phyloP scores from a whole-genome alignment of 2,888 invertebrate genomes.

The Chorisops tibialis region DNA sequence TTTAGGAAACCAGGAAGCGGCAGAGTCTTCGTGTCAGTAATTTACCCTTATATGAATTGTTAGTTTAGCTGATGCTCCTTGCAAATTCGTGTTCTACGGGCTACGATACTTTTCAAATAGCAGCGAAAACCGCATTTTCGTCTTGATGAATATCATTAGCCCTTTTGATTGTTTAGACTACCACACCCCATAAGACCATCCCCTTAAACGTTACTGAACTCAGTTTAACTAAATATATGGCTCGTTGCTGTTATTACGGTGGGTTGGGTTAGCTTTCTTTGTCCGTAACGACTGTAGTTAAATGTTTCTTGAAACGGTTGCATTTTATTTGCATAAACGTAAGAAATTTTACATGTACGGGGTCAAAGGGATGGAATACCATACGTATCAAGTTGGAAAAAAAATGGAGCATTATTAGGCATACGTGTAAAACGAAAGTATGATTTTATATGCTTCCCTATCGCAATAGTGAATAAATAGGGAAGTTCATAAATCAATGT shows the following conservation, averaged over 20 bases:
- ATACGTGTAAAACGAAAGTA: too few relatives aligned
- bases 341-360: background rate
- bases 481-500: too few relatives aligned
- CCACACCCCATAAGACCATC: constrained; percentile 22
- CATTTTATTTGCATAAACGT: constrained; percentile 14
- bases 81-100: constrained; percentile 19
- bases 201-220: constrained; percentile 32
- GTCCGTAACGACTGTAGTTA: constrained; percentile 21
- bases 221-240: constrained; percentile 34
- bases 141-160: constrained; percentile 28
- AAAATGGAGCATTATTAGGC: too few relatives aligned
- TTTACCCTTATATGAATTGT: constrained; percentile 29
- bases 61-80: constrained; percentile 30
- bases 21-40: constrained; percentile 32
- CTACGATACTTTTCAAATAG: constrained; percentile 17
- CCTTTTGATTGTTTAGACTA: constrained; percentile 27
- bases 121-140: constrained; percentile 19
- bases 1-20: constrained; percentile 25
- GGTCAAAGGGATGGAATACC: background rate
- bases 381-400: too few relatives aligned
- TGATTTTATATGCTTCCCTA: too few relatives aligned
- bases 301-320: constrained; percentile 15
- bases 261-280: constrained; percentile 8
- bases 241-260: constrained; percentile 21
- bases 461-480: too few relatives aligned